Percentiles rank a stretch among this genome's conserved stretches.
These are phyloP conservation scores for Poeciliopsis turneri DNA, from an alignment of 2,797 vertebrate genomes.

Conservation along the genomic window DNA sequence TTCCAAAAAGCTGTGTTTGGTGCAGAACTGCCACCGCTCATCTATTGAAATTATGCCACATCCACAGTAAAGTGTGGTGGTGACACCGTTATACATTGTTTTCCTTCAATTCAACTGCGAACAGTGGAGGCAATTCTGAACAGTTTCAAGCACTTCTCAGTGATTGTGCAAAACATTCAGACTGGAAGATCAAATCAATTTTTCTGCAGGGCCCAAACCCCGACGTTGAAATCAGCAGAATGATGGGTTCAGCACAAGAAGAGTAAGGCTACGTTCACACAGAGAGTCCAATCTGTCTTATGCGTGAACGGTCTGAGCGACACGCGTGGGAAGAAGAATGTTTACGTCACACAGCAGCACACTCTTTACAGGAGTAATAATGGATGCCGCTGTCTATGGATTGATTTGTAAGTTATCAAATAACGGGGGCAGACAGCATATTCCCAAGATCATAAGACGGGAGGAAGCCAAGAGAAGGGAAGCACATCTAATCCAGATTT, in stretches of 20 bases:
- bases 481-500: not conserved
- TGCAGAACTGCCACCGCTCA: not conserved
- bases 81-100: not conserved
- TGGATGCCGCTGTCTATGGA: too few species aligned
- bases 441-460: too few species aligned
- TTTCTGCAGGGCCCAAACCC: not conserved
- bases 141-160: not conserved
- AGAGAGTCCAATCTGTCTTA: too few species aligned
- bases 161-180: not conserved
- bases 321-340: too few species aligned
- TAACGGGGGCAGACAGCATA: too few species aligned
- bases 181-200: not conserved
- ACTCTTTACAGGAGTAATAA: too few species aligned
- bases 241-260: not conserved
- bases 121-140: not conserved
- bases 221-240: not conserved
- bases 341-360: too few species aligned
- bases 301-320: too few species aligned
- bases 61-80: not conserved
- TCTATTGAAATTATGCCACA: not conserved
- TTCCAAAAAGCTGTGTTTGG: not conserved
- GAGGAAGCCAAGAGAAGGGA: too few species aligned
- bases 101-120: not conserved
- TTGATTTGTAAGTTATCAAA: too few species aligned
- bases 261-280: not conserved